A percentile compares a stretch with the other conserved stretches of the same genome.
These are phyloP conservation scores for Loris lydekkerianus DNA, from an alignment of 2,797 vertebrate species.

Conservation along the genomic window DNA sequence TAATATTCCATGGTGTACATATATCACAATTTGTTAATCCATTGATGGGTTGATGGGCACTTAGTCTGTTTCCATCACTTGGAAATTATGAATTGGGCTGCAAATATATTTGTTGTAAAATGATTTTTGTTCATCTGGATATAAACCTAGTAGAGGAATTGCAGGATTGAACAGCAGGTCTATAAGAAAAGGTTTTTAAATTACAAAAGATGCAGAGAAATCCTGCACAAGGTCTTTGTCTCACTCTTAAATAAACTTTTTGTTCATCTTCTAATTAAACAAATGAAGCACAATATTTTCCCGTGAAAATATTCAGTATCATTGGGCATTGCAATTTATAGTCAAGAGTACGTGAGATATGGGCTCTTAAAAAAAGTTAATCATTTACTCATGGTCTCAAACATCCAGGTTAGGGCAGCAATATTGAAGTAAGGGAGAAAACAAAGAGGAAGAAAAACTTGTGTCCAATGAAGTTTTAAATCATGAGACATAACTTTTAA, in stretches of 20 bases:
- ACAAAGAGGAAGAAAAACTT: neutral
- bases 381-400: neutral
- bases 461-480: neutral
- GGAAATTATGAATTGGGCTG: no score
- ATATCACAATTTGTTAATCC: no score
- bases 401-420: neutral
- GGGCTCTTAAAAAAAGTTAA: neutral
- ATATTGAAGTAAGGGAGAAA: neutral
- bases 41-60: no score
- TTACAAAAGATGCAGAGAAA: neutral
- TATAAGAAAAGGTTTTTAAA: neutral
- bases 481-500: neutral
- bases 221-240: neutral
- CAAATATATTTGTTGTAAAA: no score
- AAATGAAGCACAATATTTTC: neutral
- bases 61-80: no score
- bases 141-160: no score
- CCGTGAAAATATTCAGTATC: neutral
- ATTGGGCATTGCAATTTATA: neutral
- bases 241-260: neutral
- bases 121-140: no score
- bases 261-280: neutral
- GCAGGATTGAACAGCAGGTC: no score
- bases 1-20: no score
- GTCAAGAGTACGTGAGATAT: neutral